Conservation (phyloP, 2,113 vertebrate species). For the Arothron firmamentum region DNA sequence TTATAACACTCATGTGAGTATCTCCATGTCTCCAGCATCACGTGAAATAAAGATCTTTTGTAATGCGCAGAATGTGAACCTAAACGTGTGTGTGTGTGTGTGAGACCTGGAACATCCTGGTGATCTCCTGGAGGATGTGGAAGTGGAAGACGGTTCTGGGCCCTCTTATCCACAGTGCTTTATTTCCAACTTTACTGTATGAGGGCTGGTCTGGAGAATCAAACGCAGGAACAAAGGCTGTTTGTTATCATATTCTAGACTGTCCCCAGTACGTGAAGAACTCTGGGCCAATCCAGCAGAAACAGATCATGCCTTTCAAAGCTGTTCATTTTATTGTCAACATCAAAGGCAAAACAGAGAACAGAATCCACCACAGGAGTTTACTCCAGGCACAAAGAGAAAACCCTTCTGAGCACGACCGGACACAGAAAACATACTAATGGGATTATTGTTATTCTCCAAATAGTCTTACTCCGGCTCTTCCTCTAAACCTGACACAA, state of each 20-base stretch:
- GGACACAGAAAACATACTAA: slow-evolving; percentile 52
- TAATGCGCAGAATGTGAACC: not conserved
- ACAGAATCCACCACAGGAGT: slow-evolving; percentile 3
- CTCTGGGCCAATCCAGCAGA: slow-evolving; percentile 33
- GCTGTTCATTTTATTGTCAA: too few species aligned
- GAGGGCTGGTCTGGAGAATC: too few species aligned
- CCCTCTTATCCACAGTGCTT: too few species aligned
- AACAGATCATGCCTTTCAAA: slow-evolving; percentile 18
- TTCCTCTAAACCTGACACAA: slow-evolving; percentile 32
- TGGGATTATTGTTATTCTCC: slow-evolving; percentile 56
- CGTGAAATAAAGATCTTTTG: not conserved
- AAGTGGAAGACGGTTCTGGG: too few species aligned
- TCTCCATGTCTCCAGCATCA: not conserved
- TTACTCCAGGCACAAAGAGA: not conserved
- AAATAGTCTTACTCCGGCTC: slow-evolving; percentile 62
- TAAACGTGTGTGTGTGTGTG: too few species aligned
- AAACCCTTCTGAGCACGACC: slow-evolving; percentile 13
- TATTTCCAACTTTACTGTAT: too few species aligned
- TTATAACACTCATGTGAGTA: slow-evolving; percentile 35
- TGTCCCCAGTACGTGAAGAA: slow-evolving; percentile 13
- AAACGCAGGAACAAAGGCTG: not conserved
- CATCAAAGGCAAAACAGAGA: slow-evolving; percentile 13
- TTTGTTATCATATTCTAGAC: slow-evolving; percentile 14
- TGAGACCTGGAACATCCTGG: too few species aligned
- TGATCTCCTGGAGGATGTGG: too few species aligned